phyloP scores from a whole-genome alignment of 2,888 invertebrate genomes.

The Euspilapteryx auroguttella region DNA sequence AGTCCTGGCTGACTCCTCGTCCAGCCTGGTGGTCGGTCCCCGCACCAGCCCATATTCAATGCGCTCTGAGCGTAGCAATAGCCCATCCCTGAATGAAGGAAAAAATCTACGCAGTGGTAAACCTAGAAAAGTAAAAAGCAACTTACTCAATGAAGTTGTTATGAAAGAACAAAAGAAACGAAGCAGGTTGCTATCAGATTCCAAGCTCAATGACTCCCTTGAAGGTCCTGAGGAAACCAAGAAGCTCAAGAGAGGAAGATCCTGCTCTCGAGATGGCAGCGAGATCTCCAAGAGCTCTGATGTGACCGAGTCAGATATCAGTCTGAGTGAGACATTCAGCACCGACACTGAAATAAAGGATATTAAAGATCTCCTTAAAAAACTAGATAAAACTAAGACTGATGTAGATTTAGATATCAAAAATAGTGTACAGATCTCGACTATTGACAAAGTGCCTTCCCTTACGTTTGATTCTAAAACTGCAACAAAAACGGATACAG shows the following conservation, averaged over 20 bases:
- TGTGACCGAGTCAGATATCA: slow-evolving; percentile 64
- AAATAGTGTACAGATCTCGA: slow-evolving; percentile 57
- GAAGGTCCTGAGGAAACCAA: slow-evolving; percentile 40
- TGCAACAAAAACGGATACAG: slow-evolving; percentile 32
- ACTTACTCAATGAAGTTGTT: slow-evolving; percentile 60
- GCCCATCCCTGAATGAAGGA: slow-evolving; percentile 46
- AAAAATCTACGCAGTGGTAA: slow-evolving; percentile 69
- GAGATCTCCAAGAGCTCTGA: slow-evolving; percentile 66
- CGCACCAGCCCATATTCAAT: slow-evolving; percentile 64
- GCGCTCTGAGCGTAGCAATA: slow-evolving; percentile 60
- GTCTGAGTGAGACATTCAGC: slow-evolving; percentile 54
- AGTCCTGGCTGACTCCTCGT: slow-evolving; percentile 36
- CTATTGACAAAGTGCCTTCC: slow-evolving; percentile 57
- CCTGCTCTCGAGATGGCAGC: slow-evolving; percentile 58
- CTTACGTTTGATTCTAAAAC: slow-evolving; percentile 41
- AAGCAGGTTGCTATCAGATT: slow-evolving; percentile 57
- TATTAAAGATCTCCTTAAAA: slow-evolving; percentile 50
- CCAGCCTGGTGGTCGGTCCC: slow-evolving; percentile 33
- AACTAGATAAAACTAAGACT: slow-evolving; percentile 58
- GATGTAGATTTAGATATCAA: slow-evolving; percentile 59
- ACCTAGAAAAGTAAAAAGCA: slow-evolving; percentile 62
- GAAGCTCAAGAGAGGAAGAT: slow-evolving; percentile 45
- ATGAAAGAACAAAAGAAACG: slow-evolving; percentile 57
- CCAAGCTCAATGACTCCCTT: slow-evolving; percentile 34
- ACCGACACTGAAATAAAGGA: slow-evolving; percentile 41